These are phyloP conservation scores for Thrips palmi DNA, from an alignment of 1,140 invertebrate species.

Conservation along the genomic window DNA sequence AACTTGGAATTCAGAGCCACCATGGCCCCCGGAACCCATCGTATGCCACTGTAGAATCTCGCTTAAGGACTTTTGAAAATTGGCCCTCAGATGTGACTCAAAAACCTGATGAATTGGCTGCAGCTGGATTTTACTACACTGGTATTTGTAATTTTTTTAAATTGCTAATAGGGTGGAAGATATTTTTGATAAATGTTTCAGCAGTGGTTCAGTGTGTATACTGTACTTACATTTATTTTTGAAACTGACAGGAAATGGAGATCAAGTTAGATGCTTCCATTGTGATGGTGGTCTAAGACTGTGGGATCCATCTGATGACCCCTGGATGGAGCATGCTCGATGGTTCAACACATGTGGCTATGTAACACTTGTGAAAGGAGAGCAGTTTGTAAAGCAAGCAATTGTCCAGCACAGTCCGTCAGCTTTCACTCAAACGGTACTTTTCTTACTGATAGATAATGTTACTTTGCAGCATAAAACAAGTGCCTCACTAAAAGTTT, in stretches of 20 bases:
- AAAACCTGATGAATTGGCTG: slow-evolving; percentile 41
- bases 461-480: too few species aligned
- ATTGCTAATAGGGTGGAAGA: slow-evolving; percentile 2
- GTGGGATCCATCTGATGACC: slow-evolving; percentile 71
- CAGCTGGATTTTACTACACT: slow-evolving; percentile 60
- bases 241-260: slow-evolving; percentile 27
- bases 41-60: slow-evolving; percentile 37
- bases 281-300: slow-evolving; percentile 72
- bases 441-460: too few species aligned
- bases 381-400: slow-evolving; percentile 42
- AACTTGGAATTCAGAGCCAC: slow-evolving; percentile 43
- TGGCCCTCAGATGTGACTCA: slow-evolving; percentile 44
- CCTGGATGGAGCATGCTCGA: slow-evolving; percentile 76
- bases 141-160: slow-evolving; percentile 22
- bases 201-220: neutral
- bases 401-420: neutral
- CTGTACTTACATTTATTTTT: neutral
- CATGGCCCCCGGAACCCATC: slow-evolving; percentile 35
- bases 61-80: slow-evolving; percentile 38
- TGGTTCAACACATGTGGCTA: slow-evolving; percentile 77
- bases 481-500: neutral
- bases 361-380: slow-evolving; percentile 56
- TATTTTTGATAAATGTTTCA: slow-evolving; percentile 2
- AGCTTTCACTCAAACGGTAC: neutral
- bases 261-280: slow-evolving; percentile 78